Conservation (phyloP, 2,797 vertebrate genomes). For the Poeciliopsis infans region DNA sequence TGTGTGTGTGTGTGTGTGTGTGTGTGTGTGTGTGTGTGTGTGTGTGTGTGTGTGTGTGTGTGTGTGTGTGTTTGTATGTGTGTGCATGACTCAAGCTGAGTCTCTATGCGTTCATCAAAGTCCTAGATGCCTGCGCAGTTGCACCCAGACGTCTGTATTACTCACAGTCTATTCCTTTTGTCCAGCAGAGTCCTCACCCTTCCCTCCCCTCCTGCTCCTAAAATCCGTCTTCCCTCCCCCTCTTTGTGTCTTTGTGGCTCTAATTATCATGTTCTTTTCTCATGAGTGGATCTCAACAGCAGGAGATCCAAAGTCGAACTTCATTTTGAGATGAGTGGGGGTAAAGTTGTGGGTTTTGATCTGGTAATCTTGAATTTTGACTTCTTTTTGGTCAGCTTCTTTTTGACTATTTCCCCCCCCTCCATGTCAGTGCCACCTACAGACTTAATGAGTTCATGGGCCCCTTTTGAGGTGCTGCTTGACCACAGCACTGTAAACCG, state of each 20-base stretch:
- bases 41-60: not conserved
- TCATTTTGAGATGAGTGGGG: constrained; percentile 18
- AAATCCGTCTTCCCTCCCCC: constrained; percentile 30
- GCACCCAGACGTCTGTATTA: constrained; percentile 62
- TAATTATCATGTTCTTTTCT: constrained; percentile 72
- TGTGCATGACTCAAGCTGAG: constrained; percentile 21
- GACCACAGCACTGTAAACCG: constrained; percentile 47
- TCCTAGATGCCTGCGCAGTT: constrained; percentile 60
- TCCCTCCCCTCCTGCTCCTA: constrained; percentile 1
- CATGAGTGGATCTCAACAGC: constrained; percentile 54
- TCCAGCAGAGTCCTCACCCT: constrained; percentile 32
- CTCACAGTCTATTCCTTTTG: constrained; percentile 66
- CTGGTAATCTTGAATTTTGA: not conserved
- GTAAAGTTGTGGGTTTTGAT: not conserved
- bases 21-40: too few relatives aligned
- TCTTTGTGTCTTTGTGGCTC: constrained; percentile 59
- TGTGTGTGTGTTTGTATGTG: not conserved
- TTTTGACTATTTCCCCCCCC: not conserved
- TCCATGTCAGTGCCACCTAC: constrained; percentile 22
- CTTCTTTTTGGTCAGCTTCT: not conserved
- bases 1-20: too few relatives aligned
- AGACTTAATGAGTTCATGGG: constrained; percentile 34
- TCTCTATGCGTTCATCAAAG: constrained; percentile 37
- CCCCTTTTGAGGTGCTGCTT: constrained; percentile 19
- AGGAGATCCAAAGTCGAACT: constrained; percentile 23